Evolutionary conservation across 2,888 invertebrate species (phyloP).

Genomic region (Ophioninae sp.): DNA sequence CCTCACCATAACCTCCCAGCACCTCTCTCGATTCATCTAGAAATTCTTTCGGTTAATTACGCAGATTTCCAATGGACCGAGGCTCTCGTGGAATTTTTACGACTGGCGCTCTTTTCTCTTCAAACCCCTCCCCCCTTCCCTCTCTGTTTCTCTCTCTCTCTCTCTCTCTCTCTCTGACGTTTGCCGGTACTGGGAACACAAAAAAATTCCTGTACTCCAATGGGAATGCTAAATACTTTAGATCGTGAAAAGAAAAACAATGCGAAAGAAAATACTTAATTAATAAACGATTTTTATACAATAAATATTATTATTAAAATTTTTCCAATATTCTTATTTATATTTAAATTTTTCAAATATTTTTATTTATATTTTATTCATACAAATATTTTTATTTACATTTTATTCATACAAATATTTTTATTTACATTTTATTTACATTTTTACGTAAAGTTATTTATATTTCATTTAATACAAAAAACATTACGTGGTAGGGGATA

Average conservation of each 20-base stretch:
- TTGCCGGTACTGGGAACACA: conserved; percentile 2
- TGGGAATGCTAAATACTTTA: conserved; percentile 40
- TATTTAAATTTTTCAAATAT: no score
- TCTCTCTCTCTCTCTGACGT: conserved; percentile 3
- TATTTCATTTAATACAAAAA: no score
- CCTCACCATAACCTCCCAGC: conserved; percentile 60
- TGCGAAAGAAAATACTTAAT: background rate
- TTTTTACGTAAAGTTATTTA: no score
- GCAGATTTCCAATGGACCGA: conserved; percentile 77
- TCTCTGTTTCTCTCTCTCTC: background rate
- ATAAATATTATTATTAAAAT: no score
- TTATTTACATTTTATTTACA: no score
- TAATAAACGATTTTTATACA: no score
- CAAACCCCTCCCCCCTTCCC: no score
- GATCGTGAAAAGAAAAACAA: background rate
- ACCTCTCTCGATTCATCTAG: conserved; percentile 63
- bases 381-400: no score
- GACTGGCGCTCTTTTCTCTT: conserved; percentile 65
- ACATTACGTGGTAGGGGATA: no score
- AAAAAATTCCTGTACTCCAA: conserved; percentile 38
- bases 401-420: no score
- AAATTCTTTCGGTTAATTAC: conserved; percentile 80
- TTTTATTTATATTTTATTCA: no score
- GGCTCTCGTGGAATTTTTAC: conserved; percentile 78
- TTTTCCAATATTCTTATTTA: no score